phyloP scores from a whole-genome alignment of 2,888 invertebrate genomes.

The Prosopocoilus inquinatus region DNA sequence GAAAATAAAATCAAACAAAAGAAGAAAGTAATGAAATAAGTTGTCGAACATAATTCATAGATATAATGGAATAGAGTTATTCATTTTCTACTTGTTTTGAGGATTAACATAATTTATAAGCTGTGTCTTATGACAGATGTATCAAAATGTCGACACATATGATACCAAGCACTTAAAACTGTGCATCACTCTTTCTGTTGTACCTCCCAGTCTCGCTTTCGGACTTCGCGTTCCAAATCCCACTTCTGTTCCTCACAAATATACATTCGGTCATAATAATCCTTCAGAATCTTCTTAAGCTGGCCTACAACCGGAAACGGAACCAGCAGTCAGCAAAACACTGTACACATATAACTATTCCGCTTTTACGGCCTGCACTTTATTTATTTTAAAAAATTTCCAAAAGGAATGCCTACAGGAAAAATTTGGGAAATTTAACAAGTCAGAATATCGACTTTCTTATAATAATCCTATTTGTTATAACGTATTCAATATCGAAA shows the following conservation, averaged over 20 bases:
- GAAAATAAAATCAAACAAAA: neutral
- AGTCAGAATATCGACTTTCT: neutral
- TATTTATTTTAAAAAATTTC: neutral
- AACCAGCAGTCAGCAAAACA: conserved; percentile 46
- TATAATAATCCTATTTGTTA: too few species aligned
- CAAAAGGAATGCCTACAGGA: neutral
- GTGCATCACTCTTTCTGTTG: conserved; percentile 43
- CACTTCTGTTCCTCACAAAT: conserved; percentile 99
- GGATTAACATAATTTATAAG: neutral
- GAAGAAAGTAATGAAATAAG: neutral
- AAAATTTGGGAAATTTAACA: neutral
- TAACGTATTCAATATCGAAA: too few species aligned
- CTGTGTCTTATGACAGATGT: neutral
- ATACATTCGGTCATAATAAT: conserved; percentile 96
- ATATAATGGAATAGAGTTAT: too few species aligned
- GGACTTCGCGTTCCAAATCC: conserved; percentile 99
- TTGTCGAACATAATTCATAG: too few species aligned
- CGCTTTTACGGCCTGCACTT: too few species aligned
- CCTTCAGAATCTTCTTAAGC: conserved; percentile 91
- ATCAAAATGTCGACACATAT: conserved; percentile 1
- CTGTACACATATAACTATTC: too few species aligned
- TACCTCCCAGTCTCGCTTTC: conserved; percentile 99
- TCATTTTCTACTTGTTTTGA: neutral
- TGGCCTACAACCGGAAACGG: conserved; percentile 66
- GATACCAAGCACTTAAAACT: conserved; percentile 13